These are phyloP conservation scores for Patagioenas fasciata DNA, from an alignment of 2,113 vertebrate genomes.

Conservation along the genomic window DNA sequence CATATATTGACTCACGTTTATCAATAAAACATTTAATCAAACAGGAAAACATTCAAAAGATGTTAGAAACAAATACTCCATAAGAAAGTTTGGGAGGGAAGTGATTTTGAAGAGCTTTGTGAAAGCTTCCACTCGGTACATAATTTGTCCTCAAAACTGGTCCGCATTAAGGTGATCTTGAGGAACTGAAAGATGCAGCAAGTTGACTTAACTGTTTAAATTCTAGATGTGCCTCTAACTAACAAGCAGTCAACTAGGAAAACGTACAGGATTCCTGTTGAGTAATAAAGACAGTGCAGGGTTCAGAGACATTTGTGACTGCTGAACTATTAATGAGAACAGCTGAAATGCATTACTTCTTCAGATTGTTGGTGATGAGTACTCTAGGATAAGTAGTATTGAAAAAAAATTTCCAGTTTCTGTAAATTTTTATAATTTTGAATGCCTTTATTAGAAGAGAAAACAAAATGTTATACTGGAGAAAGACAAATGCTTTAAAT, in stretches of 20 bases:
- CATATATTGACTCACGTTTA: neutral
- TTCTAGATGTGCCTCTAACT: neutral
- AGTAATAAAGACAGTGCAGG: neutral
- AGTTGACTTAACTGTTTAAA: neutral
- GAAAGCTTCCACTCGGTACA: neutral
- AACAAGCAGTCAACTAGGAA: neutral
- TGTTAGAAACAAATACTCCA: neutral
- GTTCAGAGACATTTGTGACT: neutral
- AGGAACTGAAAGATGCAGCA: fast-evolving
- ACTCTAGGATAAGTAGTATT: neutral
- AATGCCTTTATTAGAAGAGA: neutral
- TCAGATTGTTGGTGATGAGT: neutral
- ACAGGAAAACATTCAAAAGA: neutral
- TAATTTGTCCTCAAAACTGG: neutral
- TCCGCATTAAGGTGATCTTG: neutral
- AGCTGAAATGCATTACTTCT: neutral
- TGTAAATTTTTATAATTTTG: neutral
- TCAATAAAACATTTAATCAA: neutral
- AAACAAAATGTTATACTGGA: neutral
- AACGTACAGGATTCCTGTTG: neutral
- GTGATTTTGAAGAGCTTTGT: neutral
- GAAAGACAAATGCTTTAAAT: neutral
- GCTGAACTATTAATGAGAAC: neutral
- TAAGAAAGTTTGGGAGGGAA: neutral
- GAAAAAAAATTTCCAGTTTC: neutral